Evolutionary conservation across 2,888 invertebrate genomes (phyloP).

Genomic region (Pristionchus fissidentatus): DNA sequence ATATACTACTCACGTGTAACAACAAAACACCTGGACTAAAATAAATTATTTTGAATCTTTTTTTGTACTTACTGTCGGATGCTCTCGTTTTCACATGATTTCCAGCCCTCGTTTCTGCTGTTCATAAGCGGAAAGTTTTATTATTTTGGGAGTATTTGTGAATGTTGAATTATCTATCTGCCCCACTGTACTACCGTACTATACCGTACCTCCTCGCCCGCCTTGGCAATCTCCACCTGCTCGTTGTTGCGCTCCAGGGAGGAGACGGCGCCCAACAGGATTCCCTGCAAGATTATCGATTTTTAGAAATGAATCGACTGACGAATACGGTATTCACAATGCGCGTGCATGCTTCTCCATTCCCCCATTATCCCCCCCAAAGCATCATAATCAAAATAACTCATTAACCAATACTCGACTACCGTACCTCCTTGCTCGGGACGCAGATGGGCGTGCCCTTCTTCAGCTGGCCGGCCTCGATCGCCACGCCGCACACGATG

Average conservation of each 20-base stretch:
- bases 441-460: constrained; percentile 98
- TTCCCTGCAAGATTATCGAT: constrained; percentile 82
- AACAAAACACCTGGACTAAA: too few species aligned
- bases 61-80: too few species aligned
- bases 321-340: background rate
- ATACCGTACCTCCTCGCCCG: constrained; percentile 81
- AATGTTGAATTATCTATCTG: background rate
- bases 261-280: constrained; percentile 92
- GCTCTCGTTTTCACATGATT: too few species aligned
- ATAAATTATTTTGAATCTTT: too few species aligned
- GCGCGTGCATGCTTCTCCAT: too few species aligned
- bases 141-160: too few species aligned
- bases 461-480: constrained; percentile 94
- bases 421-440: constrained; percentile 86
- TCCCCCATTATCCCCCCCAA: background rate
- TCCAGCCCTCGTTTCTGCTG: too few species aligned
- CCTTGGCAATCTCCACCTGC: constrained; percentile 90
- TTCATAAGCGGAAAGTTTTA: too few species aligned
- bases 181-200: background rate
- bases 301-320: background rate
- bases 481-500: constrained; percentile 94
- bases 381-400: background rate
- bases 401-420: background rate
- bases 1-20: too few species aligned
- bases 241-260: constrained; percentile 97